phyloP scores from a whole-genome alignment of 2,113 vertebrate genomes.

The Myiozetetes cayanensis region DNA sequence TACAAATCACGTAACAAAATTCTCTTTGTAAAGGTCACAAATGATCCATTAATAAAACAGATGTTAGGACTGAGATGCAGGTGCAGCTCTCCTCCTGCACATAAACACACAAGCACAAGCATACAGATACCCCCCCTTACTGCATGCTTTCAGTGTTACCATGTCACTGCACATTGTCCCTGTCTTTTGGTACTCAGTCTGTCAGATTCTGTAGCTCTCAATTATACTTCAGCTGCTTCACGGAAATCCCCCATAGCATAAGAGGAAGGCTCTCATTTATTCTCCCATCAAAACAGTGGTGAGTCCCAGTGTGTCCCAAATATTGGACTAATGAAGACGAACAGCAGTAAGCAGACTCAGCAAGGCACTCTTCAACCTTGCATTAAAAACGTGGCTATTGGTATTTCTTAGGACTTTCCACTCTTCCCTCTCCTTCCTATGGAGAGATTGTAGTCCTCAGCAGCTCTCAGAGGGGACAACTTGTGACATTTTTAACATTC shows the following conservation, averaged over 20 bases:
- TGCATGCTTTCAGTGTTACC: not conserved
- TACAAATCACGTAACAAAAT: not conserved
- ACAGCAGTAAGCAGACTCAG: not conserved
- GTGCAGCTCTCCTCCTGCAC: not conserved
- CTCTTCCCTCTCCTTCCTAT: not conserved
- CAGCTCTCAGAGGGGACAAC: not conserved
- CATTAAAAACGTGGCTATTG: not conserved
- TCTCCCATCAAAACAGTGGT: not conserved
- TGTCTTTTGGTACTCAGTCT: not conserved
- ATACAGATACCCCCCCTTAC: not conserved
- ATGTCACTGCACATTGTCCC: not conserved
- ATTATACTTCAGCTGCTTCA: not conserved
- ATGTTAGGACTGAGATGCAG: not conserved
- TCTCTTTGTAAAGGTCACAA: not conserved
- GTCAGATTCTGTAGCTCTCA: not conserved
- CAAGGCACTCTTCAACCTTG: not conserved
- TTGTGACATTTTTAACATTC: not conserved
- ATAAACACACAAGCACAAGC: not conserved
- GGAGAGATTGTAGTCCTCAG: not conserved
- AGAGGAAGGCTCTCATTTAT: not conserved
- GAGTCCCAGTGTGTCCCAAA: not conserved
- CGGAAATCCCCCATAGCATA: not conserved
- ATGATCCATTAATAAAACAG: not conserved
- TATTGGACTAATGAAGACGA: not conserved
- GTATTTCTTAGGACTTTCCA: not conserved